These are phyloP conservation scores for Ectemnius continuus DNA, from an alignment of 2,888 invertebrate species.

Conservation along the genomic window DNA sequence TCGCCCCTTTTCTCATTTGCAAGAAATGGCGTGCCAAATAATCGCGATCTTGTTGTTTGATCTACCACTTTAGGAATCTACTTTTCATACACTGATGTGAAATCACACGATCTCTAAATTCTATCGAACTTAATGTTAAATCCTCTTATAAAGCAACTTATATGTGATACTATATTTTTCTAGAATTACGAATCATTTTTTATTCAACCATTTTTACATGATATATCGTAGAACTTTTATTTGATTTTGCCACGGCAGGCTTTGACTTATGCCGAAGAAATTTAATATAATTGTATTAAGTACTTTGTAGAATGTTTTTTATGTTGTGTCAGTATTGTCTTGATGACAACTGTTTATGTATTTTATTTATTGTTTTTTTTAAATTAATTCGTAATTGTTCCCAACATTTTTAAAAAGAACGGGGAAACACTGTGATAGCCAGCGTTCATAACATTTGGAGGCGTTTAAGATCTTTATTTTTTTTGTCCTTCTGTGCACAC, in stretches of 20 bases:
- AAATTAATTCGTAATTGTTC: slow-evolving; percentile 12
- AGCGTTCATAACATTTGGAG: slow-evolving; percentile 40
- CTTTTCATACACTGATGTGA: not conserved
- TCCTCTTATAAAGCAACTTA: not conserved
- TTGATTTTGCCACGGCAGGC: not conserved
- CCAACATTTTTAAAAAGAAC: slow-evolving; percentile 5
- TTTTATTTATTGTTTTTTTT: slow-evolving; percentile 21
- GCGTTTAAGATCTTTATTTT: slow-evolving; percentile 5
- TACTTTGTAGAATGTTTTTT: no score
- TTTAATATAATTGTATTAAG: no score
- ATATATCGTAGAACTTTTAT: not conserved
- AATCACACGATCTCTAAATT: not conserved
- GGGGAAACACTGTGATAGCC: slow-evolving; percentile 51
- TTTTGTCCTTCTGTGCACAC: not conserved
- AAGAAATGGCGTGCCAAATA: no score
- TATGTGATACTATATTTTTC: slow-evolving; percentile 1
- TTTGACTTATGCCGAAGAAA: not conserved
- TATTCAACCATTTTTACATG: not conserved
- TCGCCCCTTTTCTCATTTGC: no score
- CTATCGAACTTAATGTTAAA: slow-evolving; percentile 11
- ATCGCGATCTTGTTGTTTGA: no score
- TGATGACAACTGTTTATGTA: no score
- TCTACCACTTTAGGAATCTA: no score
- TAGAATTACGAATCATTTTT: not conserved
- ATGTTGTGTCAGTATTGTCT: no score